A percentile compares a stretch with the other conserved stretches of the same genome.
Conservation (phyloP, 2,797 vertebrate species). For the Triplophysa bombifrons region DNA sequence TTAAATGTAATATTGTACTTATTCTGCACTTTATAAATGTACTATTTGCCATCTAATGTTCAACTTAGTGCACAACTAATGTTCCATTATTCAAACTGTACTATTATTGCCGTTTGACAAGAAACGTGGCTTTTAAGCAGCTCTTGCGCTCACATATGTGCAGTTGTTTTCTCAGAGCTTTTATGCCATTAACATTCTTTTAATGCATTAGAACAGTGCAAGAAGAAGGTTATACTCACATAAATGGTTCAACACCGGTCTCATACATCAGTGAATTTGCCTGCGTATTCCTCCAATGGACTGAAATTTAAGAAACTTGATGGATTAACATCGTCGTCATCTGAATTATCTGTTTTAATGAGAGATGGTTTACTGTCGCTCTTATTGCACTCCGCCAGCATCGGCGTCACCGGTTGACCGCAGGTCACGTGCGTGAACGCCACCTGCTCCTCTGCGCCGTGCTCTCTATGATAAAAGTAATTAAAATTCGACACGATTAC, state of each 20-base stretch:
- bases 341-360: conserved; percentile 83
- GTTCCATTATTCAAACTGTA: too few relatives aligned
- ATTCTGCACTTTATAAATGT: too few relatives aligned
- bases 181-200: too few relatives aligned
- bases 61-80: too few relatives aligned
- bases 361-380: conserved; percentile 80
- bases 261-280: conserved; percentile 89
- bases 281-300: conserved; percentile 77
- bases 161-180: too few relatives aligned
- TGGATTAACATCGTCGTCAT: conserved; percentile 77
- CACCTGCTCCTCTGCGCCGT: conserved; percentile 83
- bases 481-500: conserved; percentile 98
- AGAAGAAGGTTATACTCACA: conserved; percentile 44
- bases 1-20: too few relatives aligned
- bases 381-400: conserved; percentile 78
- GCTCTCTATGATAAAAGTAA: conserved; percentile 95
- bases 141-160: too few relatives aligned
- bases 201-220: too few relatives aligned
- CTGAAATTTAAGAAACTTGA: conserved; percentile 74
- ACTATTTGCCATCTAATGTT: too few relatives aligned
- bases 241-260: not conserved
- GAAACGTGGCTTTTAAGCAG: not conserved
- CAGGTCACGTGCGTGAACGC: conserved; percentile 91
- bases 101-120: not conserved
- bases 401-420: conserved; percentile 74